These are phyloP conservation scores for Haliclystus octoradiatus DNA, from an alignment of 30 jellyfish, hydroid and myxozoan genomes.

Conservation along the genomic window DNA sequence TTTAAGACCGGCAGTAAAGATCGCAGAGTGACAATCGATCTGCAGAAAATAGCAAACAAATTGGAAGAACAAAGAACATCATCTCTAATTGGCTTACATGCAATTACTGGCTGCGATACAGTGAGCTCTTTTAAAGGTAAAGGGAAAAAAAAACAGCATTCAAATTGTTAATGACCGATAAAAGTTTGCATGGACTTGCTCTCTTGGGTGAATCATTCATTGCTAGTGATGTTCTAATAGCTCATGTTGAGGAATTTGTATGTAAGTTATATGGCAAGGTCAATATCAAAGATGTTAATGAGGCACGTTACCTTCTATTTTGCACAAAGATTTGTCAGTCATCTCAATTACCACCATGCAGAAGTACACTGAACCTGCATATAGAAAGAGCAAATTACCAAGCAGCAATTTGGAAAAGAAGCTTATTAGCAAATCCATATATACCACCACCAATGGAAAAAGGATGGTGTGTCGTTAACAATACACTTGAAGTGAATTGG, in stretches of 20 bases:
- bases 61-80: constrained; percentile 33
- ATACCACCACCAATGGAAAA: background rate
- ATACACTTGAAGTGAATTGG: background rate
- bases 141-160: constrained; percentile 1
- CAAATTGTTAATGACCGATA: constrained; percentile 1
- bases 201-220: constrained; percentile 3
- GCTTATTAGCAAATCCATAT: background rate
- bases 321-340: constrained; percentile 8
- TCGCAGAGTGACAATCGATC: constrained; percentile 16
- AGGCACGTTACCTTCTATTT: constrained; percentile 9
- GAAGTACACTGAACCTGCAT: constrained; percentile 15
- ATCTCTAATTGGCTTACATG: constrained; percentile 54
- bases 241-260: background rate
- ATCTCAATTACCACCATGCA: constrained; percentile 17
- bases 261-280: constrained; percentile 20
- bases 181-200: constrained; percentile 7
- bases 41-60: constrained; percentile 7
- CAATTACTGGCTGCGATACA: constrained; percentile 34
- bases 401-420: constrained; percentile 4
- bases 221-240: background rate
- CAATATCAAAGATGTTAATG: constrained; percentile 8
- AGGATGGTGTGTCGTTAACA: background rate
- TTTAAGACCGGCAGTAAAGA: constrained; percentile 35
- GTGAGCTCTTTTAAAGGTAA: background rate
- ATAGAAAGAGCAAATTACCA: constrained; percentile 21